Evolutionary conservation across 2,888 invertebrate genomes (phyloP).

Genomic region (Nomada ruficornis): DNA sequence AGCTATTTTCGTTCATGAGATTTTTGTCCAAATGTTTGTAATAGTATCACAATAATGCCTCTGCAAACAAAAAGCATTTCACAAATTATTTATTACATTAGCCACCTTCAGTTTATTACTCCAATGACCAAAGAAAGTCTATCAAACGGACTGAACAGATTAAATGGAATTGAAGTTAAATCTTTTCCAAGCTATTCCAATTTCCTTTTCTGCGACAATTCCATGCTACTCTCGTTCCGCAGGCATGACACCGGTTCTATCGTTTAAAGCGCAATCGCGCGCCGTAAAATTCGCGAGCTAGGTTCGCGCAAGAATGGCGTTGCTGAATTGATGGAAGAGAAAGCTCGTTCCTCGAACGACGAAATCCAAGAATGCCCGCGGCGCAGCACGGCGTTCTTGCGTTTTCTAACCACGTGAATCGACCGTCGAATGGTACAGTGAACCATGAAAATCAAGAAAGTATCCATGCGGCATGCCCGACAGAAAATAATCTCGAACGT

Average conservation of each 20-base stretch:
- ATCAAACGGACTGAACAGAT: too few species aligned
- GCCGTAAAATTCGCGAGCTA: constrained; percentile 28
- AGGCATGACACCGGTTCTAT: background rate
- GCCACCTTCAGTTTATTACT: too few species aligned
- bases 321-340: constrained; percentile 54
- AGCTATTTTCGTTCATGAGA: background rate
- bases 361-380: constrained; percentile 37
- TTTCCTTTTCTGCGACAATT: too few species aligned
- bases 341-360: constrained; percentile 54
- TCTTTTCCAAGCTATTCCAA: background rate
- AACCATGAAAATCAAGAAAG: constrained; percentile 27
- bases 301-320: constrained; percentile 36
- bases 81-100: too few species aligned
- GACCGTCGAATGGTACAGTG: background rate
- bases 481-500: background rate
- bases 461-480: background rate
- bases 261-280: background rate
- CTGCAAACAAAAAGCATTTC: too few species aligned
- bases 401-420: constrained; percentile 45
- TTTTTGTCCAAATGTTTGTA: too few species aligned
- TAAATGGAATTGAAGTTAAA: background rate
- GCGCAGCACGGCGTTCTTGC: constrained; percentile 6
- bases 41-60: too few species aligned
- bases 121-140: too few species aligned
- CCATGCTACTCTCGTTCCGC: constrained; percentile 15